These are phyloP conservation scores for Lethenteron camtschaticum DNA, from an alignment of 2,113 vertebrate genomes.

Conservation along the genomic window DNA sequence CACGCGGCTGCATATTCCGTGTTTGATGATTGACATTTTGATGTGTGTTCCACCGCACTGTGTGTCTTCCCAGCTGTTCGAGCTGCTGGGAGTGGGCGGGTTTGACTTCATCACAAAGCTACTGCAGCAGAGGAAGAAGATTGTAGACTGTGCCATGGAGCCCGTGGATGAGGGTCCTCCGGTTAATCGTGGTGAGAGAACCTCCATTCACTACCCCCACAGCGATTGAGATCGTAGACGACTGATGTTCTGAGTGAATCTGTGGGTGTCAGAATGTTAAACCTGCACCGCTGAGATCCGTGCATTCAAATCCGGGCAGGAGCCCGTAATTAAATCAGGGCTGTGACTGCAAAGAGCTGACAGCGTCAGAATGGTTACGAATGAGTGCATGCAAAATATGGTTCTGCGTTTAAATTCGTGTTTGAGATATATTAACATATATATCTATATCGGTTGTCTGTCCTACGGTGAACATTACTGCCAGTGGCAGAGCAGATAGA, in stretches of 20 bases:
- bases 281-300: not conserved
- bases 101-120: constrained; percentile 76
- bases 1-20: not conserved
- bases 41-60: not conserved
- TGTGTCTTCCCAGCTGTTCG: constrained; percentile 44
- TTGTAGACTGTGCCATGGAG: constrained; percentile 42
- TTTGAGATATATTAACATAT: too few relatives aligned
- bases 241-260: too few relatives aligned
- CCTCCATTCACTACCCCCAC: constrained; percentile 7
- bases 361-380: too few relatives aligned
- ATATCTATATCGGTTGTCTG: too few relatives aligned
- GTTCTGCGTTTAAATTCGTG: too few relatives aligned
- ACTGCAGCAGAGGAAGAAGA: constrained; percentile 44
- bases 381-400: too few relatives aligned
- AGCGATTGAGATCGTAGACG: not conserved
- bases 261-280: not conserved
- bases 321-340: too few relatives aligned
- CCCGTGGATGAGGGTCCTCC: not conserved
- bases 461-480: too few relatives aligned
- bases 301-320: not conserved
- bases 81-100: constrained; percentile 72
- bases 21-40: not conserved
- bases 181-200: not conserved
- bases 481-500: too few relatives aligned
- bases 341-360: too few relatives aligned